Evolutionary conservation across 2,113 vertebrate genomes (phyloP).

Genomic region (Salvator merianae): DNA sequence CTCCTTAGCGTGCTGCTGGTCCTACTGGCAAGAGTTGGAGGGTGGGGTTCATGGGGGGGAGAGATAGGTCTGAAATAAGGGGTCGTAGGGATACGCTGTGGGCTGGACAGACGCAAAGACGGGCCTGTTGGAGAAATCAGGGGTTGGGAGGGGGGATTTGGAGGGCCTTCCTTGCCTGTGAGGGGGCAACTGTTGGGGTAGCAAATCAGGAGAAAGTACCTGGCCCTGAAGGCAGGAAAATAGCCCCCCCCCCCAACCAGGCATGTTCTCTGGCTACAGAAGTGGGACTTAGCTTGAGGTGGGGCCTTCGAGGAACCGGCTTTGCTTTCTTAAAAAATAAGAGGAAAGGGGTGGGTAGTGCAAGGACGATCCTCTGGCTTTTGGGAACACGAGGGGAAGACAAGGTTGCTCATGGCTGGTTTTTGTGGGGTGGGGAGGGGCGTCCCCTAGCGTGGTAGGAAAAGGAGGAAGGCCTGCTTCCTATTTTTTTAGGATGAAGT

Average conservation of each 20-base stretch:
- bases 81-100: background rate
- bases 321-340: background rate
- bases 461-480: background rate
- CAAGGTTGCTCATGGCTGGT: background rate
- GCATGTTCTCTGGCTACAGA: too few species aligned
- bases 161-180: too few species aligned
- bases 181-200: background rate
- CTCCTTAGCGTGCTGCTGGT: background rate
- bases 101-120: background rate
- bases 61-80: background rate
- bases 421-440: background rate
- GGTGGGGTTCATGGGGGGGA: background rate
- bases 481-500: background rate
- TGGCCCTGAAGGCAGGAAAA: too few species aligned
- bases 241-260: background rate
- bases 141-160: background rate
- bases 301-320: too few species aligned
- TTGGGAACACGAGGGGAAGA: background rate
- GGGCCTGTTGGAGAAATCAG: background rate
- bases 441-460: background rate
- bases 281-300: background rate
- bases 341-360: background rate
- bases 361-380: background rate
- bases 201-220: background rate
- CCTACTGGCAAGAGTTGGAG: background rate